A percentile compares a stretch with the other conserved stretches of the same genome.
Evolutionary conservation across 2,888 invertebrate species (phyloP).

Genomic region (Ferrisia virgata): DNA sequence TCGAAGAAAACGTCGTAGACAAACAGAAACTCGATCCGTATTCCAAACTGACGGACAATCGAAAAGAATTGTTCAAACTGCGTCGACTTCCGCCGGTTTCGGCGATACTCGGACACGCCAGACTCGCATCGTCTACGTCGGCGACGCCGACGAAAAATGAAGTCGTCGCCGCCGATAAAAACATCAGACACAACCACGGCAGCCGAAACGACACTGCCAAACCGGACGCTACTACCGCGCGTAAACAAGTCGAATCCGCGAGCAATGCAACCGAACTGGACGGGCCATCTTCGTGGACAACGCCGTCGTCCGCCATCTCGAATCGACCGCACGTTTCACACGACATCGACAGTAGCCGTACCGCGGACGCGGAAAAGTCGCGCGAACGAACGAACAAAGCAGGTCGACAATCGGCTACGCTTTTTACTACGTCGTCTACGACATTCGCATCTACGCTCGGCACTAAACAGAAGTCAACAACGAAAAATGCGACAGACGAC

Average conservation of each 20-base stretch:
- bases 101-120: conserved; percentile 49
- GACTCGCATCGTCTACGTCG: background rate
- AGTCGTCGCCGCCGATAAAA: background rate
- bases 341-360: no score
- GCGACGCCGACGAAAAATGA: background rate
- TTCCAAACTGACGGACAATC: background rate
- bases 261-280: background rate
- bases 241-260: background rate
- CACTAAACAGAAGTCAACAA: no score
- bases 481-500: no score
- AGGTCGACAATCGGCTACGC: no score
- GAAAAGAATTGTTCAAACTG: conserved; percentile 33
- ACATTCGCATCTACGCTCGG: background rate
- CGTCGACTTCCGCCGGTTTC: conserved; percentile 49
- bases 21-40: background rate
- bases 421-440: background rate
- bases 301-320: background rate
- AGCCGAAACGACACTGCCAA: background rate
- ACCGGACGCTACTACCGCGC: no score
- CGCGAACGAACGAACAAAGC: no score
- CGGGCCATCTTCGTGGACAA: background rate
- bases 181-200: background rate
- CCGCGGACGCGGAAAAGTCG: background rate
- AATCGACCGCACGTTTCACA: no score
- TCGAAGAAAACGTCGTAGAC: background rate